Evolutionary conservation across 2,888 invertebrate genomes (phyloP).

Genomic region (Ferrisia virgata): DNA sequence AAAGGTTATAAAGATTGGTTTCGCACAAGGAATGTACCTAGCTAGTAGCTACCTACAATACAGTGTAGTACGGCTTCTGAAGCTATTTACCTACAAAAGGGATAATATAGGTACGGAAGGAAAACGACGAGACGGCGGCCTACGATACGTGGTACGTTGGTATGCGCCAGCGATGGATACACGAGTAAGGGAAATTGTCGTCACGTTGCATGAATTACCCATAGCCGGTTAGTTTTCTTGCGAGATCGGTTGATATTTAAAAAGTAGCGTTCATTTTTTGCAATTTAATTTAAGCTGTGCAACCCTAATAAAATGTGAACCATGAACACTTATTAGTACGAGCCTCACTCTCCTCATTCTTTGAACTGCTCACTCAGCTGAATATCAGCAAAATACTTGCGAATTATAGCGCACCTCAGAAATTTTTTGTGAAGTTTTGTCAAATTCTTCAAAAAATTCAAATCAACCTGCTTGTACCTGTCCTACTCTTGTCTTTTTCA

Average conservation of each 20-base stretch:
- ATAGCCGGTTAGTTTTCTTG: not conserved
- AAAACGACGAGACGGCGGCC: not conserved
- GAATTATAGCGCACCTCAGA: too few relatives aligned
- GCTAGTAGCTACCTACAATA: too few relatives aligned
- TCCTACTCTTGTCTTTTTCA: too few relatives aligned
- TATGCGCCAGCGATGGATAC: not conserved
- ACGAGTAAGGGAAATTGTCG: constrained; percentile 40
- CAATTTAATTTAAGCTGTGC: not conserved
- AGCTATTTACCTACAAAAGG: too few relatives aligned
- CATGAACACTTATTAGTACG: too few relatives aligned
- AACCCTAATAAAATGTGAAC: not conserved
- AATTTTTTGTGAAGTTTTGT: too few relatives aligned
- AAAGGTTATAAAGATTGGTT: constrained; percentile 38
- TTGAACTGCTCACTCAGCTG: too few relatives aligned
- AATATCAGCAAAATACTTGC: too few relatives aligned
- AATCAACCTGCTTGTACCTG: too few relatives aligned
- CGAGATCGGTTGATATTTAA: not conserved
- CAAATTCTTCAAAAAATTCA: too few relatives aligned
- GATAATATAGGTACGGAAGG: not conserved
- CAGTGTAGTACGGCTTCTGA: too few relatives aligned
- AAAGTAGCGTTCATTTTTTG: not conserved
- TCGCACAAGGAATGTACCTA: constrained; percentile 36
- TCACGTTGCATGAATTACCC: constrained; percentile 43
- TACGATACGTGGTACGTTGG: not conserved
- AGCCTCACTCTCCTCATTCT: too few relatives aligned